Evolutionary conservation across 2,797 vertebrate genomes (phyloP).

Genomic region (Otolemur crassicaudatus): DNA sequence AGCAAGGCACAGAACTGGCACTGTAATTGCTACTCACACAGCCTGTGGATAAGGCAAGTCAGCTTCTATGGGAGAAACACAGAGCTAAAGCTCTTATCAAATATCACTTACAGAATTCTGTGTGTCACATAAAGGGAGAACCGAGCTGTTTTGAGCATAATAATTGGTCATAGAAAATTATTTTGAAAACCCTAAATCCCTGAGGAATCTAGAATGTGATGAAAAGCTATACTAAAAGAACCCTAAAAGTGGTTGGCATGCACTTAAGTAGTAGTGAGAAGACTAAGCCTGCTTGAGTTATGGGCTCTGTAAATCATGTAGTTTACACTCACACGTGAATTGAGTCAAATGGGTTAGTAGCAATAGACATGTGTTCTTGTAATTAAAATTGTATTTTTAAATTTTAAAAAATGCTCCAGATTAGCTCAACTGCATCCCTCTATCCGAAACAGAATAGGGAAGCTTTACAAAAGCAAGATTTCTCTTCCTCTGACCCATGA

Average conservation of each 20-base stretch:
- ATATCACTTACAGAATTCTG: background rate
- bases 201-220: background rate
- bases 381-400: conserved; percentile 52
- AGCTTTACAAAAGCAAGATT: background rate
- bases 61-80: background rate
- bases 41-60: background rate
- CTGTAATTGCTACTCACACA: conserved; percentile 17
- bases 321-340: background rate
- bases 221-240: background rate
- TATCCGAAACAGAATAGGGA: conserved; percentile 12
- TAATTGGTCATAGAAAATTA: conserved; percentile 47
- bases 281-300: background rate
- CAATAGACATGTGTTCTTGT: conserved; percentile 4
- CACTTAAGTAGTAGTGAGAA: background rate
- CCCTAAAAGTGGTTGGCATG: background rate
- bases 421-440: background rate
- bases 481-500: background rate
- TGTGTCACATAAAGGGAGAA: conserved; percentile 2
- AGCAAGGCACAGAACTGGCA: background rate
- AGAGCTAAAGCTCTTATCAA: background rate
- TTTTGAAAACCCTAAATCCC: conserved; percentile 38
- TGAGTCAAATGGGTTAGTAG: conserved; percentile 35
- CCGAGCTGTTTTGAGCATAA: background rate
- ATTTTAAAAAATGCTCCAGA: background rate
- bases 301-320: background rate